A percentile compares a stretch with the other conserved stretches of the same genome.
Conservation (phyloP, 1,140 invertebrate species). For the Nautilus pompilius region DNA sequence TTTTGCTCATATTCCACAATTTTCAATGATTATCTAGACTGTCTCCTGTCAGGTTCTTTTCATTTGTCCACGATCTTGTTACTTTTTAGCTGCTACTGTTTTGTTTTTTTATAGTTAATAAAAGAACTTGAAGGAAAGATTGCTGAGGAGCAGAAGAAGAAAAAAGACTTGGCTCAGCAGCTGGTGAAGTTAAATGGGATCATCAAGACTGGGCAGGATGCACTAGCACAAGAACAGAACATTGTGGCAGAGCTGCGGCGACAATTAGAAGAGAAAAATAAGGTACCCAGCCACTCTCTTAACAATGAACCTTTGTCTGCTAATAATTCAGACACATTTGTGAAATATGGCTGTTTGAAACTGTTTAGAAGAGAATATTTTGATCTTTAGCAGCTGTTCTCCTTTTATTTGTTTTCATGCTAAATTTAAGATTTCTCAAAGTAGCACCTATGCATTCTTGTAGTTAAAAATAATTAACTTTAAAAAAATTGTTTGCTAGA, state of each 20-base stretch:
- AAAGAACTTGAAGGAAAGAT: constrained; percentile 32
- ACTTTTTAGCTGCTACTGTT: too few relatives aligned
- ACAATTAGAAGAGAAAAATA: constrained; percentile 25
- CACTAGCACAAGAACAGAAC: constrained; percentile 48
- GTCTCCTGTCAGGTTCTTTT: background rate
- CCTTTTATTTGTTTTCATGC: too few relatives aligned
- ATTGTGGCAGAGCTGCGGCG: constrained; percentile 39
- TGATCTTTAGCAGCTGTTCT: too few relatives aligned
- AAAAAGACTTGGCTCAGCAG: constrained; percentile 46
- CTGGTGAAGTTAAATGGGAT: constrained; percentile 49
- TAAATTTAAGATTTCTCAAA: too few relatives aligned
- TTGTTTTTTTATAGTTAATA: constrained; percentile 32
- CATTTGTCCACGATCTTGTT: too few relatives aligned
- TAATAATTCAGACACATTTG: background rate
- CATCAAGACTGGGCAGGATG: constrained; percentile 53
- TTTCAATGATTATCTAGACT: background rate
- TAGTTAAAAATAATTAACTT: too few relatives aligned
- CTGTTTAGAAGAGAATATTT: background rate
- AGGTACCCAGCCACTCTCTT: background rate
- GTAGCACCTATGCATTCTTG: too few relatives aligned
- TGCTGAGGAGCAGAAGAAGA: constrained; percentile 46
- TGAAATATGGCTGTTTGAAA: background rate
- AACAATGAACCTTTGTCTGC: background rate
- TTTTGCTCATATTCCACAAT: too few relatives aligned
- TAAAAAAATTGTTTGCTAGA: too few relatives aligned